These are phyloP conservation scores for Drosophila takahashii DNA, from an alignment of 1,140 invertebrate species.

Conservation along the genomic window DNA sequence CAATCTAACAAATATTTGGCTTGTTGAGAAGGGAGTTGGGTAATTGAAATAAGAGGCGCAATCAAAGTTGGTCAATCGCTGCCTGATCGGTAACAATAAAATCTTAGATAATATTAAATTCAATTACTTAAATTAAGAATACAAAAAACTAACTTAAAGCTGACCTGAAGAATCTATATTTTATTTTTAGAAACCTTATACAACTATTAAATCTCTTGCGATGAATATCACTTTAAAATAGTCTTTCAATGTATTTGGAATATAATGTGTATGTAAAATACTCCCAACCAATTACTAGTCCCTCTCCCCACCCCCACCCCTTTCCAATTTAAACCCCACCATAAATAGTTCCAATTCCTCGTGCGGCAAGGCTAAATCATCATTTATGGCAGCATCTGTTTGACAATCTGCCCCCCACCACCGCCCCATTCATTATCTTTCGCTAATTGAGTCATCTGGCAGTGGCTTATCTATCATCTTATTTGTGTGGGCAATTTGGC, in stretches of 20 bases:
- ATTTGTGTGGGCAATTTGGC: conserved; percentile 42
- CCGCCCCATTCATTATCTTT: conserved; percentile 56
- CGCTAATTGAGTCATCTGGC: conserved; percentile 72
- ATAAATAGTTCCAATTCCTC: conserved; percentile 36
- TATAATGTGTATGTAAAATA: background rate
- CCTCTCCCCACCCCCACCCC: too few relatives aligned
- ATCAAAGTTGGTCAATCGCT: conserved; percentile 2
- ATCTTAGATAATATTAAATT: background rate
- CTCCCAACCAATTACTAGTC: background rate
- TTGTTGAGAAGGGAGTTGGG: conserved; percentile 8
- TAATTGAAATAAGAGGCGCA: conserved; percentile 12
- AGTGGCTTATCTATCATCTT: conserved; percentile 66
- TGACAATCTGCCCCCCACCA: conserved; percentile 22
- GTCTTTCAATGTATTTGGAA: background rate
- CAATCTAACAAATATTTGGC: conserved; percentile 44
- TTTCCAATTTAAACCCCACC: conserved; percentile 4
- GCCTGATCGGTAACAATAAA: background rate
- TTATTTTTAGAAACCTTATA: too few relatives aligned
- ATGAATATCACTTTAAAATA: too few relatives aligned
- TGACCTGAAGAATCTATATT: too few relatives aligned
- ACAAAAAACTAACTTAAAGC: too few relatives aligned
- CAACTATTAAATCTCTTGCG: too few relatives aligned
- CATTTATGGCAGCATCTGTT: conserved; percentile 42
- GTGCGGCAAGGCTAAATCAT: conserved; percentile 30
- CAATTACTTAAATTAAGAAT: too few relatives aligned